Evolutionary conservation across 2,888 invertebrate species (phyloP), one percentile per base, ranked within the genome.

Genomic region (Microctonus hyperodae): DNA sequence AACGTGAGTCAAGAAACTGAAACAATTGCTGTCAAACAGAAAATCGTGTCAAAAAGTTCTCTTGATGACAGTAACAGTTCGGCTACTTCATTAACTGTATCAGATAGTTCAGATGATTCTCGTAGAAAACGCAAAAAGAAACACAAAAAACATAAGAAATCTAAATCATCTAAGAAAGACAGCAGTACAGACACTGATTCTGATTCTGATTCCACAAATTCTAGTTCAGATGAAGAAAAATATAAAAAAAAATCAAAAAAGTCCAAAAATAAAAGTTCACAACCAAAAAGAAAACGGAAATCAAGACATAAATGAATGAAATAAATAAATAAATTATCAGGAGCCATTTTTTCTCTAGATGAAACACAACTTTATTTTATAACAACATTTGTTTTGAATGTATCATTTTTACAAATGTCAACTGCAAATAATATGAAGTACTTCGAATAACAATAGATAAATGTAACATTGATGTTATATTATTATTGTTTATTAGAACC

Each of bases 271-370:
- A 91, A 89, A 85, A 91, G 89, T 76, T 90, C 89, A 76, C 88
- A 89, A 28, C 86, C 87, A 75, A 91, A 90, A 80, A 92, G 92
- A 82, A 91, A 90, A 85, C 92, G 91, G 81, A 92, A 91, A 82
- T 87, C 89, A 1, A 89, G 88, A 75, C 87, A 87, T 73, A 87
- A 86, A 81, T 87, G 85, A 84, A n/a, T n/a, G n/a, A n/a, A n/a
- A n/a, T n/a, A n/a, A 13, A 53, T n/a, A n/a, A n/a, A n/a, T n/a
- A n/a, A n/a, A n/a, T n/a, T n/a, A n/a, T n/a, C n/a, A n/a, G n/a
- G n/a, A n/a, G n/a, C n/a, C n/a, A n/a, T n/a, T n/a, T n/a, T n/a
- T n/a, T n/a, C n/a, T n/a, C n/a, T n/a, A n/a, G n/a, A n/a, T n/a
- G n/a, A n/a, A n/a, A n/a, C n/a, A n/a, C n/a, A n/a, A n/a, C n/a